Evolutionary conservation across 2,888 invertebrate species (phyloP).

Genomic region (Abrostola triplasia): DNA sequence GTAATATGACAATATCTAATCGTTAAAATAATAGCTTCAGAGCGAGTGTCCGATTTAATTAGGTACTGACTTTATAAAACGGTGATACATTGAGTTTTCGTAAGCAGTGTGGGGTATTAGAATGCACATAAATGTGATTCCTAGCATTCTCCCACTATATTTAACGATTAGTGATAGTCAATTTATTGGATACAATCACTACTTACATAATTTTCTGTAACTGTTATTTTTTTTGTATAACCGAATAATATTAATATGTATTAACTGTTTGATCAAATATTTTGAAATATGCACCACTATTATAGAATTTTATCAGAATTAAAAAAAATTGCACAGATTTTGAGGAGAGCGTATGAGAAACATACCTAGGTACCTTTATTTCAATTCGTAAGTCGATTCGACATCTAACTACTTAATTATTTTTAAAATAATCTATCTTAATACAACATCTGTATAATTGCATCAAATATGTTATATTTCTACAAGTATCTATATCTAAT

Average conservation of each 20-base stretch:
- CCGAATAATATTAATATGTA: constrained; percentile 13
- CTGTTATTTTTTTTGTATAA: constrained; percentile 26
- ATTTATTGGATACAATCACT: constrained; percentile 30
- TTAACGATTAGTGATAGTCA: background rate
- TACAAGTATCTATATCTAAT: constrained; percentile 38
- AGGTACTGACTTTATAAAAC: too few relatives aligned
- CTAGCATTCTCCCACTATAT: background rate
- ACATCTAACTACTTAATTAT: constrained; percentile 41
- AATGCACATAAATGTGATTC: background rate
- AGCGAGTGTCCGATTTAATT: too few relatives aligned
- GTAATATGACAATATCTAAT: constrained; percentile 2
- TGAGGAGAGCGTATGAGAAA: constrained; percentile 26
- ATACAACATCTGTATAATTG: constrained; percentile 39
- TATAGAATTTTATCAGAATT: constrained; percentile 21
- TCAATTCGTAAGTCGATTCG: constrained; percentile 33
- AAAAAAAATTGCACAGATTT: constrained; percentile 37
- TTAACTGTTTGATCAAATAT: constrained; percentile 17
- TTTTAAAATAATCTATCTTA: constrained; percentile 38
- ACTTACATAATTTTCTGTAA: constrained; percentile 28
- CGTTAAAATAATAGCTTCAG: background rate
- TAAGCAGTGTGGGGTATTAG: background rate
- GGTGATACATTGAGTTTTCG: too few relatives aligned
- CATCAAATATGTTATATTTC: constrained; percentile 12
- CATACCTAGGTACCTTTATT: constrained; percentile 18
- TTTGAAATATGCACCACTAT: constrained; percentile 18